phyloP scores from a whole-genome alignment of 1,140 invertebrate species.

The Vanessa tameamea region DNA sequence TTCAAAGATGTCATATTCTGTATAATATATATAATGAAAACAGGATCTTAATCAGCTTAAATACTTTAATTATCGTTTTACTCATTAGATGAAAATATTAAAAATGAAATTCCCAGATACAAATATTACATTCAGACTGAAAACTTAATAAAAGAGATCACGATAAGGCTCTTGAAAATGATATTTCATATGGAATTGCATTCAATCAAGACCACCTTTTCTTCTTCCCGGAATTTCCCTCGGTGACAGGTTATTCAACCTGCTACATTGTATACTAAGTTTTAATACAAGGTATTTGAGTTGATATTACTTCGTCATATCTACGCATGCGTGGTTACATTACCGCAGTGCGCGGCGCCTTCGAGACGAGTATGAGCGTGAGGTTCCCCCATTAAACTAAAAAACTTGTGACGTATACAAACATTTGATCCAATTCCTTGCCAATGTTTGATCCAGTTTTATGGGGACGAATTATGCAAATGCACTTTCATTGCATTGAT shows the following conservation, averaged over 20 bases:
- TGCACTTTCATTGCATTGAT: conserved; percentile 9
- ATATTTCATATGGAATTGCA: conserved; percentile 34
- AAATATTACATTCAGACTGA: not conserved
- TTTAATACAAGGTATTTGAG: conserved; percentile 13
- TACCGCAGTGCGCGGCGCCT: conserved; percentile 65
- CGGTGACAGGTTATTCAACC: conserved; percentile 35
- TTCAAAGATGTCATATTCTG: too few relatives aligned
- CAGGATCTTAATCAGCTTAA: not conserved
- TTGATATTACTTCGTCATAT: conserved; percentile 32
- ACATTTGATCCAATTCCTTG: conserved; percentile 42
- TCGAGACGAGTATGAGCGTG: conserved; percentile 49
- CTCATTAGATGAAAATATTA: not conserved
- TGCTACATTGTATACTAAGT: not conserved
- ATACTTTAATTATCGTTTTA: too few relatives aligned
- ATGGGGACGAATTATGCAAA: conserved; percentile 7
- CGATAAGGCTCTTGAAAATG: not conserved
- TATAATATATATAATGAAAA: too few relatives aligned
- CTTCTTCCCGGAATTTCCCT: conserved; percentile 40
- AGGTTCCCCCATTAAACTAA: conserved; percentile 51
- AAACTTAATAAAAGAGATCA: not conserved
- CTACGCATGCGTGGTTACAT: conserved; percentile 63
- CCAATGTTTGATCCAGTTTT: conserved; percentile 21
- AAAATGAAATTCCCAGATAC: not conserved
- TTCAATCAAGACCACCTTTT: conserved; percentile 40
- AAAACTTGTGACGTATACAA: conserved; percentile 50